These are phyloP conservation scores for Pinna nobilis DNA, from an alignment of 1,140 invertebrate genomes.

Conservation along the genomic window DNA sequence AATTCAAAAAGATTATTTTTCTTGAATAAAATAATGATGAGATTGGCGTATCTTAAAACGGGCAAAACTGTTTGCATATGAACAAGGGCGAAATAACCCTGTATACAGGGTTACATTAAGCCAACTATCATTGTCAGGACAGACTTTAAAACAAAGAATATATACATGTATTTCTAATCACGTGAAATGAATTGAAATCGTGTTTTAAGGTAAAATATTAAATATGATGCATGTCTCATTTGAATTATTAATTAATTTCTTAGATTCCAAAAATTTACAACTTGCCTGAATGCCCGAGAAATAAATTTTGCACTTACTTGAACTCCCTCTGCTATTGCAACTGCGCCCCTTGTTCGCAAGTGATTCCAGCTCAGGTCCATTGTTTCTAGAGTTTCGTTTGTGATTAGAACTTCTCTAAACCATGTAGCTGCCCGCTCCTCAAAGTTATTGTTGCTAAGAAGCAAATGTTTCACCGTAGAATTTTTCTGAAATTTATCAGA, in stretches of 20 bases:
- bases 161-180: too few species aligned
- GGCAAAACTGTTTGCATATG: too few species aligned
- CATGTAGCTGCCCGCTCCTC: conserved; percentile 51
- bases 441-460: conserved; percentile 62
- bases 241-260: neutral
- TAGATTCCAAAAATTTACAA: neutral
- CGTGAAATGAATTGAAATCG: too few species aligned
- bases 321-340: conserved; percentile 52
- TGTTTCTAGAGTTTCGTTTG: conserved; percentile 53
- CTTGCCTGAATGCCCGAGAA: neutral
- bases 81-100: too few species aligned
- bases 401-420: conserved; percentile 58
- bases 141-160: too few species aligned
- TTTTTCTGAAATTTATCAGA: conserved; percentile 55
- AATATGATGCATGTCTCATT: too few species aligned
- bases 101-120: too few species aligned
- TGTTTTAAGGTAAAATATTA: too few species aligned
- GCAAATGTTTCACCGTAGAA: conserved; percentile 53
- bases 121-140: too few species aligned
- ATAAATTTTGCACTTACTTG: conserved; percentile 33
- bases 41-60: too few species aligned
- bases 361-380: conserved; percentile 61
- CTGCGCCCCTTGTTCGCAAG: conserved; percentile 51
- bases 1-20: too few species aligned
- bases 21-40: too few species aligned